Base-by-base conservation (phyloP, 2,888 invertebrate genomes). In the Drosophila atroscutellata region DNA sequence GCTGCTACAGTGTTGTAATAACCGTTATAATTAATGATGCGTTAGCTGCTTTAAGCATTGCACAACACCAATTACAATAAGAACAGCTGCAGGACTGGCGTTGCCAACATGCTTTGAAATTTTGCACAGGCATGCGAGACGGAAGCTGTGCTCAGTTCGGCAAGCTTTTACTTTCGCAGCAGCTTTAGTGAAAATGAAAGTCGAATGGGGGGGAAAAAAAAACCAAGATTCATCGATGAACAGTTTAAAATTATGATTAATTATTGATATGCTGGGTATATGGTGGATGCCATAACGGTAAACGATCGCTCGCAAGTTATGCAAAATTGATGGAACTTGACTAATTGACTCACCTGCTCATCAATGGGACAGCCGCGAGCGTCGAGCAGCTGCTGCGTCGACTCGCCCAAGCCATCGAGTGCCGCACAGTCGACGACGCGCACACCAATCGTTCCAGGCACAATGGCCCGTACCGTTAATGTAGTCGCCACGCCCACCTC, bases 391-490 rank as follows among this genome's bases (percentile, higher is more conserved):
- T 95, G 95, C 90, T 97, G 96, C 2, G 95, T 95, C 3, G 96
- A 95, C 83, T 96, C 96, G 0, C 96, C 96, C 3, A 96, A 93
- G 11, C 97, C 97, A 88, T 97, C 97, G 85, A 97, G 95, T 0
- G 97, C 97, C 5, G 95, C 93, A 92, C 97, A 97, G 89, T 97
- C 96, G 0, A 96, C 95, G 37, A 97, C 95, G 77, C 95, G 95
- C 65, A 96, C 95, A 36, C 96, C 96, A 72, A 96, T 95, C 26
- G 95, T 96, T 82, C 94, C 96, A 94, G 94, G 81, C 90, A 94
- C 89, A 62, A 93, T 89, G 56, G 93, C 92, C 61, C 92, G 91
- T n/a, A 93, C 91, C 3, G 92, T 94, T n/a, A 96, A 92, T 58
- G 95, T 94, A 20, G 96, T 96, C 26, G 95, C 94, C 91, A 96